Evolutionary conservation across 2,113 vertebrate genomes (phyloP).

Genomic region (Proterorhinus semilunaris): DNA sequence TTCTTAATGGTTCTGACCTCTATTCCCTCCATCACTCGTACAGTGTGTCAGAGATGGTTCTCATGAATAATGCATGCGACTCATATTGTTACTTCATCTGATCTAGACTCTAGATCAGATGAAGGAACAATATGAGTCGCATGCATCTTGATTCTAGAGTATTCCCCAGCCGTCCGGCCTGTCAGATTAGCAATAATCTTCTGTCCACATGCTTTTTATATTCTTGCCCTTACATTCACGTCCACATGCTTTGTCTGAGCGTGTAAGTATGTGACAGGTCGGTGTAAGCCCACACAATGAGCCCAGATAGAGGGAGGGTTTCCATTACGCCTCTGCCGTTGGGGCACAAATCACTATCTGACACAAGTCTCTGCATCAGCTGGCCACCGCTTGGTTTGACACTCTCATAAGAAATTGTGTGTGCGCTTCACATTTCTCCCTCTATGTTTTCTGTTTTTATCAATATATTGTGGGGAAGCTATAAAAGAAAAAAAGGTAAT

Average conservation of each 20-base stretch:
- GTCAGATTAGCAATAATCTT: slow-evolving; percentile 55
- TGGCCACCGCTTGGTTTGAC: not conserved
- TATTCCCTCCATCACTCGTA: slow-evolving; percentile 44
- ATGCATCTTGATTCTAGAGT: too few relatives aligned
- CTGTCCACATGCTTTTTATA: not conserved
- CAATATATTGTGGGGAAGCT: too few relatives aligned
- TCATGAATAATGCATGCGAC: slow-evolving; percentile 55
- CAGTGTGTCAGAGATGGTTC: slow-evolving; percentile 29
- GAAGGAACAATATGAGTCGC: too few relatives aligned
- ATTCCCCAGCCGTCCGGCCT: slow-evolving; percentile 43
- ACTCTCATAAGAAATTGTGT: not conserved
- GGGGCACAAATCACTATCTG: slow-evolving; percentile 69
- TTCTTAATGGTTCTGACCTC: slow-evolving; percentile 44
- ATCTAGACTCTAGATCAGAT: too few relatives aligned
- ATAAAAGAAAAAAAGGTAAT: too few relatives aligned
- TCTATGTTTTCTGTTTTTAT: too few relatives aligned
- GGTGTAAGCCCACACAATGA: slow-evolving; percentile 53
- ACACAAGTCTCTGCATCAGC: slow-evolving; percentile 17
- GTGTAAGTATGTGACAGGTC: slow-evolving; percentile 10
- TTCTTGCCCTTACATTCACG: not conserved
- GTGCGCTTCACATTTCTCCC: too few relatives aligned
- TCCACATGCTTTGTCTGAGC: slow-evolving; percentile 3
- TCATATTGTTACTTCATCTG: slow-evolving; percentile 47
- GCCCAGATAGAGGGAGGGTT: slow-evolving; percentile 56
- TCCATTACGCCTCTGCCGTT: slow-evolving; percentile 70